Conservation (phyloP, 2,888 invertebrate genomes). For the Lacanobia oleracea region DNA sequence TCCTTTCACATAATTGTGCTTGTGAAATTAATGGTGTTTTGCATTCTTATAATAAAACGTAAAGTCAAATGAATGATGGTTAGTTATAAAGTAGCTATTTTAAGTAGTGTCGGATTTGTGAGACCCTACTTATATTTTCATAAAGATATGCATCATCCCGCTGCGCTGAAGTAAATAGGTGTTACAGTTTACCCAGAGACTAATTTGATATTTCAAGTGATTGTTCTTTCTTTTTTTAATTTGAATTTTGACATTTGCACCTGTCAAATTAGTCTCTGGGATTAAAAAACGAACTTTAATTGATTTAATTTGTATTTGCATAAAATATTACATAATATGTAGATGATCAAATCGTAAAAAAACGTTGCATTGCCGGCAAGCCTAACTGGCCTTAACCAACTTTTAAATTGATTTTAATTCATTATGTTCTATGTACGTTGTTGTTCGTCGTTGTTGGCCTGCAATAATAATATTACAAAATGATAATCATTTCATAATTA, state of each 20-base stretch:
- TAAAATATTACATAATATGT: constrained; percentile 7
- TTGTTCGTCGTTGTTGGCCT: not conserved
- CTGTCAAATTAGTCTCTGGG: too few relatives aligned
- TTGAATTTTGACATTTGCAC: too few relatives aligned
- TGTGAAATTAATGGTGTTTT: not conserved
- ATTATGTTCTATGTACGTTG: not conserved
- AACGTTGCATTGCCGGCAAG: not conserved
- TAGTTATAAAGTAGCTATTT: too few relatives aligned
- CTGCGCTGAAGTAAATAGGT: not conserved
- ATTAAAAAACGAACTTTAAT: not conserved
- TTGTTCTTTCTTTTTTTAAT: too few relatives aligned
- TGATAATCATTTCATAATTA: not conserved
- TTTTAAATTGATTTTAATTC: constrained; percentile 7
- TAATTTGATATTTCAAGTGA: too few relatives aligned
- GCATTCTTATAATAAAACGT: too few relatives aligned
- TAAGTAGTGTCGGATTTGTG: too few relatives aligned
- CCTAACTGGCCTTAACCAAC: constrained; percentile 23
- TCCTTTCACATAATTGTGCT: too few relatives aligned
- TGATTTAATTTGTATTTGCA: not conserved
- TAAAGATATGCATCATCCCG: not conserved
- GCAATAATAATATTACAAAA: not conserved
- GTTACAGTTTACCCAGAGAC: not conserved
- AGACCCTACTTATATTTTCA: not conserved
- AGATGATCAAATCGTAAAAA: not conserved
- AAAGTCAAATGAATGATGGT: too few relatives aligned